Evolutionary conservation across 30 jellyfish, hydroid and myxozoan species (phyloP).

Genomic region (Aurelia sp.): DNA sequence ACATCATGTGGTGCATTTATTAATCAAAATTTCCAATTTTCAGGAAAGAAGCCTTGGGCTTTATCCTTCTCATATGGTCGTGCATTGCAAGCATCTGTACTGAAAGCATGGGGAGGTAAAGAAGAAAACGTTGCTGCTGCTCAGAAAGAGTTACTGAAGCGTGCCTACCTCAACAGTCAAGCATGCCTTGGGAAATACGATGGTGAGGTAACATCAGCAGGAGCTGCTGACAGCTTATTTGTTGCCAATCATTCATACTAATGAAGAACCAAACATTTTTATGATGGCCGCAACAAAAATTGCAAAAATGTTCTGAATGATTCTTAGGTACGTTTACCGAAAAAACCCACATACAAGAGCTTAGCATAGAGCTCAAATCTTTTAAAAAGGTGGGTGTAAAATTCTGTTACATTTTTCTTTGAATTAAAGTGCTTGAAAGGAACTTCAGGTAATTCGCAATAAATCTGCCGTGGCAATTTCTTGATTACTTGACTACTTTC

Average conservation of each 20-base stretch:
- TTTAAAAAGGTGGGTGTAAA: too few relatives aligned
- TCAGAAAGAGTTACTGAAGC: conserved; percentile 80
- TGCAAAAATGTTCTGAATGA: too few relatives aligned
- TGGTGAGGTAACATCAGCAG: conserved; percentile 85
- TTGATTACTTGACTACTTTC: too few relatives aligned
- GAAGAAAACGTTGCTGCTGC: conserved; percentile 91
- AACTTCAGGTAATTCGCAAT: too few relatives aligned
- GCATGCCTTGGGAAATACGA: conserved; percentile 95
- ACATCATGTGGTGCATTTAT: too few relatives aligned
- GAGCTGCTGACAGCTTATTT: conserved; percentile 78
- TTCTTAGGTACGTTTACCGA: too few relatives aligned
- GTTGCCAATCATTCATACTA: conserved; percentile 87
- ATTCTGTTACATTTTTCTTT: too few relatives aligned
- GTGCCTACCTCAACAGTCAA: conserved; percentile 86
- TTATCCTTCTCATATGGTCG: conserved; percentile 99
- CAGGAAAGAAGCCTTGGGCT: conserved; percentile 99
- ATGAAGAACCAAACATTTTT: not conserved
- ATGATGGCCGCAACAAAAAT: too few relatives aligned
- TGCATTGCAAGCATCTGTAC: conserved; percentile 97
- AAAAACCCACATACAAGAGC: too few relatives aligned
- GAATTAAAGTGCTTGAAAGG: too few relatives aligned
- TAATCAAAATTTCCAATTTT: not conserved
- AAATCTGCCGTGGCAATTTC: too few relatives aligned
- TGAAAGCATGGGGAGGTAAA: conserved; percentile 99
- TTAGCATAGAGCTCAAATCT: too few relatives aligned